Conservation (phyloP, 2,113 vertebrate species). For the Calonectris borealis region DNA sequence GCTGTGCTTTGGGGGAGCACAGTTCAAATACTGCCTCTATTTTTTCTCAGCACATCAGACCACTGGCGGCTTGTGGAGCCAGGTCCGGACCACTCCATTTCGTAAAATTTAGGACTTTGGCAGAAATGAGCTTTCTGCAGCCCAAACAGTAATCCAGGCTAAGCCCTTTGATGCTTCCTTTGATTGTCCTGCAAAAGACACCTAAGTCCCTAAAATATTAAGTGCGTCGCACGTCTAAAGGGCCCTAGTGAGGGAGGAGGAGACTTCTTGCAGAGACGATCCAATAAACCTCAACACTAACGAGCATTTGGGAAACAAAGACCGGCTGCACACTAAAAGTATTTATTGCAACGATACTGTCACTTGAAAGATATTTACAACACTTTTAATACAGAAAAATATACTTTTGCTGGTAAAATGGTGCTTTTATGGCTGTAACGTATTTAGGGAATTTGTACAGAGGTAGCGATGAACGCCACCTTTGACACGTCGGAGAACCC, state of each 20-base stretch:
- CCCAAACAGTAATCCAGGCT: not conserved
- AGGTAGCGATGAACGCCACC: rapidly evolving
- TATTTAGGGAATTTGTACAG: not conserved
- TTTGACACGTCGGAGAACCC: not conserved
- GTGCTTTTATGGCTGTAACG: not conserved
- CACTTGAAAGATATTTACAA: not conserved
- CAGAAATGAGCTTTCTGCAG: not conserved
- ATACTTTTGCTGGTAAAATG: not conserved
- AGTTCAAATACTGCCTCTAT: not conserved
- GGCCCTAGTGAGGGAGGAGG: not conserved
- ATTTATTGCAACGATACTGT: not conserved
- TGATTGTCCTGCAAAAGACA: not conserved
- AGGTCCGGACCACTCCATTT: not conserved
- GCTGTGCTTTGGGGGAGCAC: not conserved
- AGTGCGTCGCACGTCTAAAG: rapidly evolving
- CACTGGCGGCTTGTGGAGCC: rapidly evolving
- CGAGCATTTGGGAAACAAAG: not conserved
- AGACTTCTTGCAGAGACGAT: not conserved
- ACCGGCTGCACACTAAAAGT: not conserved
- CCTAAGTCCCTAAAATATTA: rapidly evolving
- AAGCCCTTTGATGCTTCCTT: not conserved
- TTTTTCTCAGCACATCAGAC: not conserved
- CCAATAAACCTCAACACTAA: not conserved
- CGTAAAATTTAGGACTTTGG: not conserved
- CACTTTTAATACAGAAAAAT: not conserved